These are phyloP conservation scores for Meloe dianella DNA, from an alignment of 2,888 invertebrate genomes.

Conservation along the genomic window DNA sequence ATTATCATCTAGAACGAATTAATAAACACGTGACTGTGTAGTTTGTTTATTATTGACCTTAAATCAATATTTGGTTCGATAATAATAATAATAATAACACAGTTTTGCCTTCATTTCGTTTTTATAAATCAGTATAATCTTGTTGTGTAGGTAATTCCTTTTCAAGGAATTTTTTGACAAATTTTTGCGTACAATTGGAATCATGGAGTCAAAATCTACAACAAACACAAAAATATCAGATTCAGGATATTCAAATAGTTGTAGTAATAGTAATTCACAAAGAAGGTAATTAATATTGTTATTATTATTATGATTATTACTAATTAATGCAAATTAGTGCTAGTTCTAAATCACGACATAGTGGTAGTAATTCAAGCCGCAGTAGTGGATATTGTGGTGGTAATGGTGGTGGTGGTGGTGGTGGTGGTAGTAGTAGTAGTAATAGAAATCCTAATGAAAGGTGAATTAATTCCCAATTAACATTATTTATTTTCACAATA, in stretches of 20 bases:
- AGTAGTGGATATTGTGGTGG: conserved; percentile 84
- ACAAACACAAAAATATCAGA: conserved; percentile 74
- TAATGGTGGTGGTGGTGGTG: no score
- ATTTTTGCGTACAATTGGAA: background rate
- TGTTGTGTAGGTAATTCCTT: no score
- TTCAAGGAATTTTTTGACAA: background rate
- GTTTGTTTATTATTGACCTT: background rate
- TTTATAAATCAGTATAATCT: no score
- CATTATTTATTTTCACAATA: no score
- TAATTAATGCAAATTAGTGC: conserved; percentile 61
- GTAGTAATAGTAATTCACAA: conserved; percentile 82
- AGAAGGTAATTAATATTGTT: no score
- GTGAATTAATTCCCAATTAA: conserved; percentile 44
- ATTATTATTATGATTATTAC: no score
- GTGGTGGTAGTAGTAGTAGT: no score
- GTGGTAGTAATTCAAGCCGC: conserved; percentile 78
- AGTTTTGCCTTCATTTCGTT: background rate
- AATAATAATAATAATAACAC: background rate
- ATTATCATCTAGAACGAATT: no score
- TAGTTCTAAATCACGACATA: conserved; percentile 79
- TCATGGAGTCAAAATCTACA: conserved; percentile 63
- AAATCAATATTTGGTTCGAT: background rate
- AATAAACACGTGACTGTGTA: background rate
- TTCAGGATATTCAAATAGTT: conserved; percentile 82
- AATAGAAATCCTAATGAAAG: conserved; percentile 62